Percentiles rank a stretch among this genome's conserved stretches.
Evolutionary conservation across 2,888 invertebrate genomes (phyloP).

Genomic region (Macrosoma leucophasiata): DNA sequence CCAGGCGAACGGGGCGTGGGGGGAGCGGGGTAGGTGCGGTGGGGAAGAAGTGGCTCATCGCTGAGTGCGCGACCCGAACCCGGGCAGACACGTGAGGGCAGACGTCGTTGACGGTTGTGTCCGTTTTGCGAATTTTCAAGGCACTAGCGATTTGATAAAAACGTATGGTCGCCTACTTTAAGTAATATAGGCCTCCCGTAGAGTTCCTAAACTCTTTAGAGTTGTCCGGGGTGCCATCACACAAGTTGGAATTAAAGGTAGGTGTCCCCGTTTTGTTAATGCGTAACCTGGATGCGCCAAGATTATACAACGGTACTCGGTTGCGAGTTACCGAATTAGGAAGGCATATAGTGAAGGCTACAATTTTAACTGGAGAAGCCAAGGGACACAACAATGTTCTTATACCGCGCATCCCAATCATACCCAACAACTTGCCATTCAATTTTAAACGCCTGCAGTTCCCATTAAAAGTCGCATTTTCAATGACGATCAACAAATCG

Average conservation of each 20-base stretch:
- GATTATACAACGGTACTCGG: conserved; percentile 24
- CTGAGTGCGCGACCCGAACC: no score
- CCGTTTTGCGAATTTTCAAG: no score
- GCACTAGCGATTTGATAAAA: no score
- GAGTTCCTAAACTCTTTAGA: conserved; percentile 31
- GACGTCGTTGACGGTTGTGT: no score
- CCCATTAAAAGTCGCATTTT: no score
- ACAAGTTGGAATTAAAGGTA: conserved; percentile 24
- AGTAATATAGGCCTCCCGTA: no score
- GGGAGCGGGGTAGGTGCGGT: no score
- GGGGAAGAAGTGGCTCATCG: no score
- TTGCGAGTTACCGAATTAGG: conserved; percentile 20
- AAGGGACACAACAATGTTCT: conserved; percentile 29
- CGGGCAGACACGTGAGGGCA: no score
- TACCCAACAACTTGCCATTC: conserved; percentile 29
- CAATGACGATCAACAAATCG: no score
- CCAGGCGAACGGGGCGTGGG: no score
- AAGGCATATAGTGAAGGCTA: conserved; percentile 26
- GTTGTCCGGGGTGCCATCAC: conserved; percentile 26
- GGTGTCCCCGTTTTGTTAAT: conserved; percentile 25
- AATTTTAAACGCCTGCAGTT: conserved; percentile 29
- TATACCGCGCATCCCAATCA: conserved; percentile 30
- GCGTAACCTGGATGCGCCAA: conserved; percentile 25
- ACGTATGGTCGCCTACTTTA: no score
- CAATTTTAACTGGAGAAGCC: conserved; percentile 27